Conservation (phyloP, 1,140 invertebrate species). For the Platorchestia sp. region DNA sequence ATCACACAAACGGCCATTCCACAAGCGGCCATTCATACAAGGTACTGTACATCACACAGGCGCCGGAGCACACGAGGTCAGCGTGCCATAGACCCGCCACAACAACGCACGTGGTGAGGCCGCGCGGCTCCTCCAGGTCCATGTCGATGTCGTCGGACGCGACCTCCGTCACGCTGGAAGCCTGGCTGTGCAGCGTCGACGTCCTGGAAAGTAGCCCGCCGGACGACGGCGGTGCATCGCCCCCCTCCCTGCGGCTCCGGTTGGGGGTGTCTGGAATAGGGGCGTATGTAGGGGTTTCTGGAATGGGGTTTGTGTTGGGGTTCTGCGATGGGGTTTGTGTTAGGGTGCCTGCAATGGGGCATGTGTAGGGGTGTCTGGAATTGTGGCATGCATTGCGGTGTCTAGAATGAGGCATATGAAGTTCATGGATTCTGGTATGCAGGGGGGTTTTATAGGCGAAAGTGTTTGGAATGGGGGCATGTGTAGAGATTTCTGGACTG, state of each 20-base stretch:
- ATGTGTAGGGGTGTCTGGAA: background rate
- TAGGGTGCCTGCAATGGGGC: background rate
- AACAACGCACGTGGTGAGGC: conserved; percentile 79
- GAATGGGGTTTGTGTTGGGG: background rate
- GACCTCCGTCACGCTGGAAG: conserved; percentile 80
- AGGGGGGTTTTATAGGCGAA: too few relatives aligned
- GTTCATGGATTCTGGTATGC: too few relatives aligned
- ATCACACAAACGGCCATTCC: too few relatives aligned
- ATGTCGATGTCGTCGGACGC: conserved; percentile 80
- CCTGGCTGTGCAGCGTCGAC: conserved; percentile 76
- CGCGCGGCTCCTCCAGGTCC: conserved; percentile 79
- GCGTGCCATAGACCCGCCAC: too few relatives aligned
- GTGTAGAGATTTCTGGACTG: background rate
- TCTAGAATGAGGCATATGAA: too few relatives aligned
- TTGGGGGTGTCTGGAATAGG: conserved; percentile 75
- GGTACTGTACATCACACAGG: too few relatives aligned
- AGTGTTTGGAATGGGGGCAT: conserved; percentile 71
- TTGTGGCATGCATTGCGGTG: background rate
- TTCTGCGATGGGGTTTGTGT: background rate
- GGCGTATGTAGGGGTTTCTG: background rate
- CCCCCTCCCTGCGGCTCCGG: conserved; percentile 75
- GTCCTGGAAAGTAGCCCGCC: conserved; percentile 54
- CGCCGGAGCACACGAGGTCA: too few relatives aligned
- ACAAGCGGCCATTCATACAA: too few relatives aligned
- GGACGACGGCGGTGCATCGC: conserved; percentile 66